These are phyloP conservation scores for Ctenopoma kingsleyae DNA, from an alignment of 2,797 vertebrate species.

Conservation along the genomic window DNA sequence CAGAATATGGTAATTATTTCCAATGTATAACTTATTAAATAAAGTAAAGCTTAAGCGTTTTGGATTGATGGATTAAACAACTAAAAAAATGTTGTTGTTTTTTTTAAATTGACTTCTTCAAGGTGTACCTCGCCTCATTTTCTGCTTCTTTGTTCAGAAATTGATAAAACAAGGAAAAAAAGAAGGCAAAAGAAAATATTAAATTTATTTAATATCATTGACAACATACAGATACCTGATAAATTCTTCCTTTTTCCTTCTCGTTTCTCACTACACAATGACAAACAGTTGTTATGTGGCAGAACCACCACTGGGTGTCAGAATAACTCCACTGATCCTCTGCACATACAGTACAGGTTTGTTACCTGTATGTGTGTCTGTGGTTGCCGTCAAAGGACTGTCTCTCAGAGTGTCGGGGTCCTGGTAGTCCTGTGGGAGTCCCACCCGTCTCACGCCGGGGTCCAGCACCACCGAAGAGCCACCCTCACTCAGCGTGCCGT, in stretches of 20 bases:
- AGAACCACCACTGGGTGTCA: conserved; percentile 35
- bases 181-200: too few relatives aligned
- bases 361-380: conserved; percentile 75
- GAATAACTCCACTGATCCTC: neutral
- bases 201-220: too few relatives aligned
- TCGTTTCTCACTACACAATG: neutral
- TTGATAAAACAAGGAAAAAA: too few relatives aligned
- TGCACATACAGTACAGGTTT: neutral
- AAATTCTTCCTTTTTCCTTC: neutral
- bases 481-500: conserved; percentile 88
- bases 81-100: too few relatives aligned
- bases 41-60: too few relatives aligned
- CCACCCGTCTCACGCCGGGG: conserved; percentile 87
- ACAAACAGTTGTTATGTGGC: neutral
- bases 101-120: too few relatives aligned
- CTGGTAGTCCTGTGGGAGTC: conserved; percentile 91
- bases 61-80: too few relatives aligned
- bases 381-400: conserved; percentile 75
- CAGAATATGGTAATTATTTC: too few relatives aligned
- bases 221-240: neutral
- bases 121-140: too few relatives aligned
- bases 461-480: conserved; percentile 88
- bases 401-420: conserved; percentile 85
- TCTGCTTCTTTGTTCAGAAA: too few relatives aligned
- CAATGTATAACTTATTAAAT: too few relatives aligned